Evolutionary conservation across 2,888 invertebrate species (phyloP).

Genomic region (Parnassius smintheus): DNA sequence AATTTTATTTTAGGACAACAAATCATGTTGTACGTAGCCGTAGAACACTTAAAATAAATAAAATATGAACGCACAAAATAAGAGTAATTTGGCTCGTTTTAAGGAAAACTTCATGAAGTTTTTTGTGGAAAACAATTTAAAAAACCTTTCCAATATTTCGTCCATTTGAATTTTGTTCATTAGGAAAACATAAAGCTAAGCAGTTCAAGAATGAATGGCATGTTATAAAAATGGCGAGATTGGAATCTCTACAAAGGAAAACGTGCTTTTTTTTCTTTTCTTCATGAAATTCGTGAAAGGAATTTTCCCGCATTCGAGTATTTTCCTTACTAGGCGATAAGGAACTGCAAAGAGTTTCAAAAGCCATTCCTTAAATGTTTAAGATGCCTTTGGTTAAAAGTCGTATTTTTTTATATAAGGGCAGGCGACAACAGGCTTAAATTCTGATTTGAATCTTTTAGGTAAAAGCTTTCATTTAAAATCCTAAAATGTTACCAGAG

Average conservation of each 20-base stretch:
- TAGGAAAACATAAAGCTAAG: slow-evolving; percentile 52
- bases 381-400: slow-evolving; percentile 30
- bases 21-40: no score
- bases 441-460: no score
- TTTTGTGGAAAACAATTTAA: slow-evolving; percentile 44
- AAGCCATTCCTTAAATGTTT: slow-evolving; percentile 48
- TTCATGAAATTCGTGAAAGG: slow-evolving; percentile 48
- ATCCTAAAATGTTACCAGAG: no score
- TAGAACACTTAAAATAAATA: no score
- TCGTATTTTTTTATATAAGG: no score
- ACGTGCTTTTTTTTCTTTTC: slow-evolving; percentile 42
- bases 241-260: slow-evolving; percentile 36
- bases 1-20: no score
- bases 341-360: slow-evolving; percentile 37
- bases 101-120: slow-evolving; percentile 32
- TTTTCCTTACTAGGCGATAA: slow-evolving; percentile 70
- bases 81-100: no score
- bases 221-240: slow-evolving; percentile 41
- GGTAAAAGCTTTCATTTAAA: no score
- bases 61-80: no score
- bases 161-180: slow-evolving; percentile 74
- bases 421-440: no score
- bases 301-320: slow-evolving; percentile 79
- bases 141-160: slow-evolving; percentile 69
- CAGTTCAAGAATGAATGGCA: slow-evolving; percentile 59